Base-by-base conservation (phyloP, 1,140 invertebrate genomes). In the Choristoneura fumiferana region DNA sequence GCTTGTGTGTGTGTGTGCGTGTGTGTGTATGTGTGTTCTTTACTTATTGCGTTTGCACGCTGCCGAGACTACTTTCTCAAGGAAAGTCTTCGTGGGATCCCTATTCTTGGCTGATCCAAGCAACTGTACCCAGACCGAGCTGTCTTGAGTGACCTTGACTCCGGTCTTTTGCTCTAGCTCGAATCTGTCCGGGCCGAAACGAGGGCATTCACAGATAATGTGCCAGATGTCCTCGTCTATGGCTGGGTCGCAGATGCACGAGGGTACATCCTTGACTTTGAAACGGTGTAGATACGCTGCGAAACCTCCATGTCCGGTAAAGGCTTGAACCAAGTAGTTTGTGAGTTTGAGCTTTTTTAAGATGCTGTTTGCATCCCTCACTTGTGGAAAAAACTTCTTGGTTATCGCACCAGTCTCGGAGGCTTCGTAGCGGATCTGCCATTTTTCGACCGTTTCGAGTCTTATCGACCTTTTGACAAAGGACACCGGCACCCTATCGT, bases 281-380 rank as follows among this genome's bases (percentile, higher is more conserved):
- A 56, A 56, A n/a, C 54, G 15, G 34, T 39, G 1, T 9, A 56
- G 12, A 14, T 56, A 56, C 5, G 17, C 9, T 4, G 36, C 6
- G 15, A 55, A 55, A 1, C 54, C 54, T n/a, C 54, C 54, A 9
- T 55, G 54, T 9, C 54, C 54, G 14, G 54, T 56, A 8, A 56
- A 8, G 8, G 29, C n/a, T 12, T 56, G 54, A 2, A 15, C 15
- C 29, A 10, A 4, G 1, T 29, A 18, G 8, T 17, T 15, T 9
- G 15, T 40, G 1, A n/a, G 17, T 9, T 39, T 33, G 10, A 39
- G 0, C 13, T 56, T 39, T 3, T 17, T 4, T 1, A 56, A 5
- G 0, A 10, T 39, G 10, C n/a, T 38, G 22, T 56, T 33, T 17
- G 54, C 54, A 0, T 2, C 37, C 6, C 10, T n/a, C n/a, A 37